Conservation (phyloP, 2,113 vertebrate genomes). For the Pongo abelii region DNA sequence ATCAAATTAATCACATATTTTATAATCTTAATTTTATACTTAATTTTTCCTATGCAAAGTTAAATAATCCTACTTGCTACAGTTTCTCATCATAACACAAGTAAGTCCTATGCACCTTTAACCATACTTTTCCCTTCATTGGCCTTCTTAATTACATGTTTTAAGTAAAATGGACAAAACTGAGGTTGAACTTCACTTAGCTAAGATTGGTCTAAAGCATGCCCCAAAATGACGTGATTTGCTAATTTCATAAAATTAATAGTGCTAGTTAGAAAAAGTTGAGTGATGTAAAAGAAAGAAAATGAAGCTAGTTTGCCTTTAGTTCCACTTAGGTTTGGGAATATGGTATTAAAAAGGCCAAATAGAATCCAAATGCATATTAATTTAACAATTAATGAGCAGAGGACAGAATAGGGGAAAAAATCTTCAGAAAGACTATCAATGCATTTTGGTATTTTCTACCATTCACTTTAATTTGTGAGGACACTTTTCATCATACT, state of each 20-base stretch:
- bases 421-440: conserved; percentile 18
- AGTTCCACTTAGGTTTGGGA: conserved; percentile 56
- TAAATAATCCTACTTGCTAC: neutral
- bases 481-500: conserved; percentile 43
- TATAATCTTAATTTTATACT: conserved; percentile 28
- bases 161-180: neutral
- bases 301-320: conserved; percentile 57
- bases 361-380: conserved; percentile 55
- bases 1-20: conserved; percentile 37
- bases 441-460: conserved; percentile 47
- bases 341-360: conserved; percentile 34
- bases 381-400: conserved; percentile 62
- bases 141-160: conserved; percentile 51
- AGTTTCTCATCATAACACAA: conserved; percentile 41
- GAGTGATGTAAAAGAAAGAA: neutral
- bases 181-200: conserved; percentile 74
- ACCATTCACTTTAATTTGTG: conserved; percentile 63
- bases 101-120: conserved; percentile 22
- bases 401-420: neutral
- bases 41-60: conserved; percentile 56
- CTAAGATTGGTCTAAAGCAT: conserved; percentile 76
- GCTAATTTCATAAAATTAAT: conserved; percentile 67
- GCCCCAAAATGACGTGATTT: conserved; percentile 64
- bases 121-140: conserved; percentile 26
- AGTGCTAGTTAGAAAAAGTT: conserved; percentile 57